A percentile compares a stretch with the other conserved stretches of the same genome.
phyloP scores from a whole-genome alignment of 2,797 vertebrate species.

The Rhinella marina region DNA sequence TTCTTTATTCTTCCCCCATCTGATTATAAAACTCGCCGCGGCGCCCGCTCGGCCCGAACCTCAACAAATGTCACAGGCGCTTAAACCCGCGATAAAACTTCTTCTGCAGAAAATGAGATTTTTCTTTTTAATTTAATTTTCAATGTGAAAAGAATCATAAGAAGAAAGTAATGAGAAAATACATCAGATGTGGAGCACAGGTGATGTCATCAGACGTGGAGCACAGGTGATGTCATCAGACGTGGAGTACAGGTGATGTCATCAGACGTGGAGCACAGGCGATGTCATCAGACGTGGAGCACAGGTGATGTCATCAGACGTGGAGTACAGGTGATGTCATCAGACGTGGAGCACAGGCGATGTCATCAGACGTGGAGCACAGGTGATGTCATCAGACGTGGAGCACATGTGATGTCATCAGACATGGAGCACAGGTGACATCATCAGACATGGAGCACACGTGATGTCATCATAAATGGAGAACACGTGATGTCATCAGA shows the following conservation, averaged over 20 bases:
- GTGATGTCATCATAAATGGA: too few species aligned
- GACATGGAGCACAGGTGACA: not conserved
- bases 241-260: not conserved
- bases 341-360: too few species aligned
- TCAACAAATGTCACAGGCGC: conserved; percentile 37
- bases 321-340: not conserved
- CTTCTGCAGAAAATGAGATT: conserved; percentile 12
- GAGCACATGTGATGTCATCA: not conserved
- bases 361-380: too few species aligned
- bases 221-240: not conserved
- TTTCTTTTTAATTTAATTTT: conserved; percentile 14
- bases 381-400: not conserved
- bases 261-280: not conserved
- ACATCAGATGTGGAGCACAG: not conserved
- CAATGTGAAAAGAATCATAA: not conserved
- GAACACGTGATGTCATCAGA: too few species aligned
- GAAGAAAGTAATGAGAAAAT: not conserved
- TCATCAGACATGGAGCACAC: too few species aligned
- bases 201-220: not conserved
- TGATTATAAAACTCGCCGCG: not conserved
- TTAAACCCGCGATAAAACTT: conserved; percentile 10
- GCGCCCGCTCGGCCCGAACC: not conserved
- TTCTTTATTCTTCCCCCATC: not conserved
- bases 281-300: too few species aligned
- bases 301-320: not conserved